Base-by-base conservation (phyloP, 2,113 vertebrate species). In the Actinemys pallida region DNA sequence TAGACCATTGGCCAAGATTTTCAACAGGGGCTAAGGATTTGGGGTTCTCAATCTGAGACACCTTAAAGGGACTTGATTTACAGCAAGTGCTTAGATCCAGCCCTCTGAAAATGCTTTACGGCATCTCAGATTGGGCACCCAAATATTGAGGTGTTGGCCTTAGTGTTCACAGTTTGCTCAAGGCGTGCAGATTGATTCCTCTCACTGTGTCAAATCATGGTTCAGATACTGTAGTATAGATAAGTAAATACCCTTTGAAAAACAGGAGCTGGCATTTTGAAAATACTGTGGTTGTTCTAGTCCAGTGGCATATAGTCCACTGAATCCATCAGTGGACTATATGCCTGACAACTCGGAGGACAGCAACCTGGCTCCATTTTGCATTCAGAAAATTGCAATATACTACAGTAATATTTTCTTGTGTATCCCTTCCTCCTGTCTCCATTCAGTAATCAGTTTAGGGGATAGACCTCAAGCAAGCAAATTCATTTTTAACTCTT, bases 1-100 rank as follows among this genome's bases (percentile, higher is more conserved):
- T 14, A 76, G 42, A 69, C 91, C 5, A 80, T 95, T 93, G 93
- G 81, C 89, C 82, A 84, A 90, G 85, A 82, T 62, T 49, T 84
- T 25, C 11, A 57, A 75, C 1, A 20, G 80, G 49, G 90, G 20
- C 24, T 86, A 52, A 86, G 35, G 93, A 89, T 69, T 24, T 16
- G 17, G 62, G 31, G 14, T 65, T 31, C 13, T 65, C 31, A 65
- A 25, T 42, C 25, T 47, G 12, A 22, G 16, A 39, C n/a, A 39
- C 19, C 4, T 72, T n/a, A 72, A 72, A 72, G 65, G 65, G n/a
- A 75, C 22, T 45, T 69, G 35, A 69, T 69, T 19, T 39, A 52
- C 62, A 86, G 54, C 42, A 56, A 52, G 47, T 54, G 79, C 50
- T 16, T 87, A 80, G 90, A 96, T 83, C 81, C 50, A 92, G 94